Conservation (phyloP, 2,113 vertebrate species). For the Corapipo altera region DNA sequence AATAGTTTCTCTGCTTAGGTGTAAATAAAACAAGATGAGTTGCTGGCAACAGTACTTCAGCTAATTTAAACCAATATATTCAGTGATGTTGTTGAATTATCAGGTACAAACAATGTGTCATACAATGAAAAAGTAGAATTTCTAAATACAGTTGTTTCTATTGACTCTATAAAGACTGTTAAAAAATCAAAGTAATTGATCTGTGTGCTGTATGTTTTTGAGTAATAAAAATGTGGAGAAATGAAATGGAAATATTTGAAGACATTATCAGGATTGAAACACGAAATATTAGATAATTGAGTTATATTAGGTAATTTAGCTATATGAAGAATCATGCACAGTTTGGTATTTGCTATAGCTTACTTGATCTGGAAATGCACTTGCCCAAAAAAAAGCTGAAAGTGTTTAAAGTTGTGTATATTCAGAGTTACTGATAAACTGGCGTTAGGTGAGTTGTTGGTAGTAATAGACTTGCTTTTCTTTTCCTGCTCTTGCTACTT, state of each 20-base stretch:
- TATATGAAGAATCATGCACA: background rate
- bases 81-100: background rate
- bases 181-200: background rate
- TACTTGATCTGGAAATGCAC: background rate
- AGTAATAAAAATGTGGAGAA: background rate
- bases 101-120: background rate
- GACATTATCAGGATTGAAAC: background rate
- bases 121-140: background rate
- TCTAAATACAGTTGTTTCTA: background rate
- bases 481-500: background rate
- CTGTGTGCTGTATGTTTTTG: background rate
- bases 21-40: background rate
- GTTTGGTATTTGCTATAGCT: background rate
- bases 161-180: background rate
- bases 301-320: background rate
- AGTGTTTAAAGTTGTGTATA: background rate
- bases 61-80: background rate
- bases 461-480: background rate
- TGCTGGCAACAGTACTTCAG: background rate
- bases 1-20: background rate
- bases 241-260: background rate
- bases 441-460: background rate
- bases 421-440: background rate
- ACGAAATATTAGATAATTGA: background rate
- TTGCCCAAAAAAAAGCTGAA: background rate